Conservation (phyloP, 2,888 invertebrate genomes). For the Smittia aterrima region DNA sequence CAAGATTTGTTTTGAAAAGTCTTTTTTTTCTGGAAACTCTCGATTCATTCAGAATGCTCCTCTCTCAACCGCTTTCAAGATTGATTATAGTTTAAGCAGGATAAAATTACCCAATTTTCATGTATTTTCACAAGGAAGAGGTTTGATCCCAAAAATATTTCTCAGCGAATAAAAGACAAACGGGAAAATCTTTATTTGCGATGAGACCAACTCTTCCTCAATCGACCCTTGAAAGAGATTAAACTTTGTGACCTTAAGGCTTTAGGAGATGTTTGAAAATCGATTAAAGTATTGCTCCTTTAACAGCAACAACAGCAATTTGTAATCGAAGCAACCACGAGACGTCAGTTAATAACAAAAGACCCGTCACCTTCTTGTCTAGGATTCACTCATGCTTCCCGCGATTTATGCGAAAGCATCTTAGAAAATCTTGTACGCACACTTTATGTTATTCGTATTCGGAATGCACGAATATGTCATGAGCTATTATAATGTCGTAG, state of each 20-base stretch:
- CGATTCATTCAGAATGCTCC: too few relatives aligned
- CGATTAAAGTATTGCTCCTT: background rate
- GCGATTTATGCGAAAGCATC: background rate
- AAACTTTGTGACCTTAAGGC: background rate
- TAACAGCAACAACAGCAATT: too few relatives aligned
- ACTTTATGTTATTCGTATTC: background rate
- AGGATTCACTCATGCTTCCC: too few relatives aligned
- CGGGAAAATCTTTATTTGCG: too few relatives aligned
- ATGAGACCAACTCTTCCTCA: background rate
- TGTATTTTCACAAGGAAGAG: background rate
- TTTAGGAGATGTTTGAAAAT: background rate
- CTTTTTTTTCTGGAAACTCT: too few relatives aligned
- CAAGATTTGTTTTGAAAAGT: too few relatives aligned
- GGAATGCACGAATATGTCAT: slow-evolving; percentile 1
- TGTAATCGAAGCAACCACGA: too few relatives aligned
- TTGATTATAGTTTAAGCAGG: slow-evolving; percentile 8
- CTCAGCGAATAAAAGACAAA: background rate
- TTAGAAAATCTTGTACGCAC: background rate
- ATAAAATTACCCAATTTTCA: background rate
- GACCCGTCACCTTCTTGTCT: too few relatives aligned
- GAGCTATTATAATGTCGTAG: slow-evolving; percentile 3
- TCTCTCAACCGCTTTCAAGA: background rate
- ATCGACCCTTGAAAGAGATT: background rate
- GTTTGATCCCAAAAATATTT: background rate
- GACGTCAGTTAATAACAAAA: too few relatives aligned